Evolutionary conservation across 2,888 invertebrate genomes (phyloP).

Genomic region (Brenthis ino): DNA sequence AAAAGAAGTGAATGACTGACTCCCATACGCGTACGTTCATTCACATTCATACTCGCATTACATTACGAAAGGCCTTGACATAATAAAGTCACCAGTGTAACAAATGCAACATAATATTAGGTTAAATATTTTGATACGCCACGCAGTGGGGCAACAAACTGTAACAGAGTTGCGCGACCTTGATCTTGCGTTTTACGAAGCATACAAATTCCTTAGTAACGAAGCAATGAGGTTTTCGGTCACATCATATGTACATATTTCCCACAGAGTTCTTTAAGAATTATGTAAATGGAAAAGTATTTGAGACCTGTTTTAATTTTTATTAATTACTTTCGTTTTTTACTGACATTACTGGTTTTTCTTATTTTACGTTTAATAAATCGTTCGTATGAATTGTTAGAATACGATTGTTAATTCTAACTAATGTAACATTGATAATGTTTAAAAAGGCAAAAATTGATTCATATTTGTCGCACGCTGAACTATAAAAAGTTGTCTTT

Average conservation of each 20-base stretch:
- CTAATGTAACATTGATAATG: too few species aligned
- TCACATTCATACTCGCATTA: not conserved
- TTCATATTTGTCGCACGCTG: not conserved
- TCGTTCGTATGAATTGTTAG: too few species aligned
- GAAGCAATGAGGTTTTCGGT: not conserved
- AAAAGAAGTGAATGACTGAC: not conserved
- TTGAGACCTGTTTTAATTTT: too few species aligned
- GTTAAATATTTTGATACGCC: constrained; percentile 13
- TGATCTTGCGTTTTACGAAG: constrained; percentile 22
- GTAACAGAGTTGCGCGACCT: constrained; percentile 30
- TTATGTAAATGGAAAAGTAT: too few species aligned
- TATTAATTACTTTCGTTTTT: too few species aligned
- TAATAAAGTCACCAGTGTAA: constrained; percentile 1
- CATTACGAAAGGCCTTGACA: not conserved
- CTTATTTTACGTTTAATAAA: too few species aligned
- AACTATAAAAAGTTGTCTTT: not conserved
- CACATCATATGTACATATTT: too few species aligned
- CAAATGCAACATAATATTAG: constrained; percentile 8
- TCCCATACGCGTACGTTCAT: not conserved
- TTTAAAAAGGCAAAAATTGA: too few species aligned
- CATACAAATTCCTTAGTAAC: constrained; percentile 6
- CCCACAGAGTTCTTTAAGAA: too few species aligned
- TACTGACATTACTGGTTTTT: too few species aligned
- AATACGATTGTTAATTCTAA: too few species aligned
- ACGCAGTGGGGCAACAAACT: constrained; percentile 25